These are phyloP conservation scores for Sinotaia quadrata DNA, from an alignment of 2,888 invertebrate genomes.

Conservation along the genomic window DNA sequence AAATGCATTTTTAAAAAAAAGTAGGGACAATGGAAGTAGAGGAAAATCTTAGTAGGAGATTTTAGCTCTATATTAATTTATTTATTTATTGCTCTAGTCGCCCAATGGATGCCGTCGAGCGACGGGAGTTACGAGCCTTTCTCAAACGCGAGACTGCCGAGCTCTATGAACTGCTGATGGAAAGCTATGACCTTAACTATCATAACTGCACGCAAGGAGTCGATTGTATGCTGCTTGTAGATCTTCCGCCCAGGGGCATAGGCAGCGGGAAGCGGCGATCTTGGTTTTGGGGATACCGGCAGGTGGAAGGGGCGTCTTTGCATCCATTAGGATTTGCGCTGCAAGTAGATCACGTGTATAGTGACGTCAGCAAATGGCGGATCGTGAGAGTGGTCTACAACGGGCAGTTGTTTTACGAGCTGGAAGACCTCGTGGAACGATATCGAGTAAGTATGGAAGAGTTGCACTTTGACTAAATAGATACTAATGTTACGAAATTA, in stretches of 20 bases:
- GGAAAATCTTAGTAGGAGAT: no score
- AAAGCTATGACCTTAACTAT: conserved; percentile 55
- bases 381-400: conserved; percentile 56
- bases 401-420: conserved; percentile 53
- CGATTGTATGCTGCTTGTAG: conserved; percentile 53
- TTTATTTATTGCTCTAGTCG: conserved; percentile 35
- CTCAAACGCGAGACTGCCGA: conserved; percentile 40
- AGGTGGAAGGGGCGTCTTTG: conserved; percentile 59
- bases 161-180: conserved; percentile 48
- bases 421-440: conserved; percentile 46
- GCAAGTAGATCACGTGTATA: conserved; percentile 54
- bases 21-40: no score
- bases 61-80: neutral
- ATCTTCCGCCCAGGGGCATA: conserved; percentile 55
- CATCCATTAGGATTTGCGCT: conserved; percentile 62
- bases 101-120: conserved; percentile 54
- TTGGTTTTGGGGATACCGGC: conserved; percentile 59
- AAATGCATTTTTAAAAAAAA: no score
- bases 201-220: conserved; percentile 54
- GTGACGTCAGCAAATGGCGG: conserved; percentile 50
- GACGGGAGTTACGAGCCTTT: conserved; percentile 44
- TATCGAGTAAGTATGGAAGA: conserved; percentile 34
- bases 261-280: conserved; percentile 51
- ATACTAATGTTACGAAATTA: no score
- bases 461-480: no score